These are phyloP conservation scores for Tetranychus cinnabarinus DNA, from an alignment of 1,140 invertebrate genomes.

Conservation along the genomic window DNA sequence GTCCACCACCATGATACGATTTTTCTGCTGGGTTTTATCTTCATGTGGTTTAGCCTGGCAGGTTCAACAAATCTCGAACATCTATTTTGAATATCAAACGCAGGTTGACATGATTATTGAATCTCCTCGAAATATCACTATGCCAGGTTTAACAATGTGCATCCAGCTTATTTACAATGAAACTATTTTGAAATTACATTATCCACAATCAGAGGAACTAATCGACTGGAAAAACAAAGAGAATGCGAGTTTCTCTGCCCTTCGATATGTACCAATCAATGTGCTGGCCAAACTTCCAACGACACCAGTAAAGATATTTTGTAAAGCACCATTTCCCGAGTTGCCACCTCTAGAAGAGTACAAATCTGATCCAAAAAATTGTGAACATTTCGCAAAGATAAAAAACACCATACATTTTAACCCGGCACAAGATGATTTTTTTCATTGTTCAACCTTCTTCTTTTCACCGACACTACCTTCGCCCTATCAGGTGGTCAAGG, in stretches of 20 bases:
- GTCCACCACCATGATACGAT: no score
- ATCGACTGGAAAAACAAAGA: no score
- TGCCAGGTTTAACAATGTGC: not conserved
- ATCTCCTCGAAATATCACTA: not conserved
- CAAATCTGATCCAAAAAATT: not conserved
- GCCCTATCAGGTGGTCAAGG: not conserved
- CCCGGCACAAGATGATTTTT: not conserved
- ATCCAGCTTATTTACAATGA: not conserved
- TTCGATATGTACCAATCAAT: not conserved
- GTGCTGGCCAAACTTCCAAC: not conserved
- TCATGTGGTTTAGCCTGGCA: not conserved
- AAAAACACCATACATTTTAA: not conserved
- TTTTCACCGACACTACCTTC: not conserved
- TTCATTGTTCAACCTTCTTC: not conserved
- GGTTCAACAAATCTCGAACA: not conserved
- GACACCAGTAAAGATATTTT: not conserved
- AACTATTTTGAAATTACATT: no score
- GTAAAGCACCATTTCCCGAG: not conserved
- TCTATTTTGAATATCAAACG: not conserved
- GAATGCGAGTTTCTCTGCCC: no score
- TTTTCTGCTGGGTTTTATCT: not conserved
- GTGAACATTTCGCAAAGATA: not conserved
- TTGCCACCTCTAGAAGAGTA: not conserved
- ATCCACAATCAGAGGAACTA: not conserved
- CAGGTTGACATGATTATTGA: not conserved